Conservation (phyloP, 2,797 vertebrate species). For the Chloroceryle inda region DNA sequence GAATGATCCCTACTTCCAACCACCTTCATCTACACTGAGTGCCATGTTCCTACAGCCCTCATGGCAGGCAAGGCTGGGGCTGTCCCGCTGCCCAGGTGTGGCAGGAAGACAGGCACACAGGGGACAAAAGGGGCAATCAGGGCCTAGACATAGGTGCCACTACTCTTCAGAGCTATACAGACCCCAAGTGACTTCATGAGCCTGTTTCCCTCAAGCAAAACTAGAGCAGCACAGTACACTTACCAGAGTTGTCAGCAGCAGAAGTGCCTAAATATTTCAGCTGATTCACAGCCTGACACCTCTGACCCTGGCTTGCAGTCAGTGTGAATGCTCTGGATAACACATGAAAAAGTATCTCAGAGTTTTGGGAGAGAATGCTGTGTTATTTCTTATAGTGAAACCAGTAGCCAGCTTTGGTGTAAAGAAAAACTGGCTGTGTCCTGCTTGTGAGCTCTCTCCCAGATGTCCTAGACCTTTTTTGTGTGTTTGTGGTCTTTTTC, state of each 20-base stretch:
- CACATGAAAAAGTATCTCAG: neutral
- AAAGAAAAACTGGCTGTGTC: neutral
- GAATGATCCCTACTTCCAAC: neutral
- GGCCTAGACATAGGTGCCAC: neutral
- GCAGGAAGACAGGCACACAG: neutral
- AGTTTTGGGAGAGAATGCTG: neutral
- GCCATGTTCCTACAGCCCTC: rapidly evolving
- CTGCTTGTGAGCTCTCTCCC: neutral
- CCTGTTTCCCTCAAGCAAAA: neutral
- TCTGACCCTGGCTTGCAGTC: neutral
- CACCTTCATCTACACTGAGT: neutral
- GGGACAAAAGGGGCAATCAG: neutral
- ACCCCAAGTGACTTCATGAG: neutral
- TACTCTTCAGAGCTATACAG: neutral
- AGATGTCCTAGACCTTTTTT: neutral
- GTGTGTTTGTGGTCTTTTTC: neutral
- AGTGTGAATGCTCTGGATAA: neutral
- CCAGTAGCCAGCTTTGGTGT: neutral
- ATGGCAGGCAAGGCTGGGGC: neutral
- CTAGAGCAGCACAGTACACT: neutral
- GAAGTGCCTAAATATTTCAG: neutral
- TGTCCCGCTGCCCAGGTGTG: neutral
- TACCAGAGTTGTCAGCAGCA: neutral
- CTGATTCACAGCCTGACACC: neutral
- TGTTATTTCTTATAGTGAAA: neutral